Conservation (phyloP, 2,888 invertebrate genomes). For the Pollenia griseotomentosa region DNA sequence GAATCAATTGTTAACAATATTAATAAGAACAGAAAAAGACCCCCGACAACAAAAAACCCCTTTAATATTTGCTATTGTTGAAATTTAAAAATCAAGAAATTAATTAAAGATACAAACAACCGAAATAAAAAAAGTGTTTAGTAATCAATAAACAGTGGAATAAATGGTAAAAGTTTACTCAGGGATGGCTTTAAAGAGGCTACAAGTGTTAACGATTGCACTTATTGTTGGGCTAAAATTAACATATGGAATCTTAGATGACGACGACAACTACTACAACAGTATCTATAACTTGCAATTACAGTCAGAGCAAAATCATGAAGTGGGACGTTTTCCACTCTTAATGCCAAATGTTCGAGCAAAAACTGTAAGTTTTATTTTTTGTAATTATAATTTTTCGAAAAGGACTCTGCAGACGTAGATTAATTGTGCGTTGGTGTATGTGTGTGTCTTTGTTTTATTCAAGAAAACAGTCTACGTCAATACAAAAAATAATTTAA, state of each 20-base stretch:
- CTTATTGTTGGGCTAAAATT: constrained; percentile 58
- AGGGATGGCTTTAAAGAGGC: constrained; percentile 66
- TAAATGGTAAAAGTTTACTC: constrained; percentile 63
- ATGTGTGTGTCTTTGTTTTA: neutral
- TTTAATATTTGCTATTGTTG: constrained; percentile 20
- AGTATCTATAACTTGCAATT: constrained; percentile 57
- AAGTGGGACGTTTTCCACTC: constrained; percentile 87
- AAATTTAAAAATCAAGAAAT: constrained; percentile 13
- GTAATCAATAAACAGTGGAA: constrained; percentile 36
- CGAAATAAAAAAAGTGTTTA: constrained; percentile 41
- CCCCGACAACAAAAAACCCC: constrained; percentile 27
- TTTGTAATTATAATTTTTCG: neutral
- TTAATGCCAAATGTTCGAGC: constrained; percentile 94
- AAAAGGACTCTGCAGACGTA: constrained; percentile 3
- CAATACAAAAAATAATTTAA: constrained; percentile 44
- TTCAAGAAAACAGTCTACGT: neutral
- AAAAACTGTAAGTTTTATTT: constrained; percentile 86
- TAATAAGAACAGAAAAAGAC: neutral
- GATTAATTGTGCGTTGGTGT: neutral
- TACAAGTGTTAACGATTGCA: constrained; percentile 69
- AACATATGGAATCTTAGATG: constrained; percentile 71
- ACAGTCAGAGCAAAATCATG: constrained; percentile 61
- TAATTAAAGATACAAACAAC: constrained; percentile 24
- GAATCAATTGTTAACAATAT: constrained; percentile 46
- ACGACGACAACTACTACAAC: constrained; percentile 54